phyloP scores from a whole-genome alignment of 1,140 invertebrate species.

The Drosophila melanica region DNA sequence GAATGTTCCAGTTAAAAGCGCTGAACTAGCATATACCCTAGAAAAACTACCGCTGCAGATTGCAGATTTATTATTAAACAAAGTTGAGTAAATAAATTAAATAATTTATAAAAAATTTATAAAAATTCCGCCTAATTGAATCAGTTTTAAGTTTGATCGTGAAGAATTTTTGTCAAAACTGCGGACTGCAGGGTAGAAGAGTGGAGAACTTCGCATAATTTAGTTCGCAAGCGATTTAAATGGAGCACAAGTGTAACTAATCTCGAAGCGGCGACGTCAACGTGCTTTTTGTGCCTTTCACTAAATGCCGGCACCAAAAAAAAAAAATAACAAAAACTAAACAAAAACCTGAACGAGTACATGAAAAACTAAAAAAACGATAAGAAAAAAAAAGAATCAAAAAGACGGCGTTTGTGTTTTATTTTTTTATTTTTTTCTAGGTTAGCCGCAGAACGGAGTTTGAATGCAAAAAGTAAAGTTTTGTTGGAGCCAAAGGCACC shows the following conservation, averaged over 20 bases:
- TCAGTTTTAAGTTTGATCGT: no score
- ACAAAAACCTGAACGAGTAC: slow-evolving; percentile 40
- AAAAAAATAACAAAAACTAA: slow-evolving; percentile 23
- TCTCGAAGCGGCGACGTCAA: slow-evolving; percentile 56
- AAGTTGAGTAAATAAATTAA: no score
- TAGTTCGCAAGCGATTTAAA: slow-evolving; percentile 54
- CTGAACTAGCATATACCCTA: not conserved
- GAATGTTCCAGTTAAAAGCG: not conserved
- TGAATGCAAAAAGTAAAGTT: slow-evolving; percentile 33
- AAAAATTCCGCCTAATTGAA: no score
- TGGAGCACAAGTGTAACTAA: slow-evolving; percentile 82
- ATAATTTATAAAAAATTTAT: no score
- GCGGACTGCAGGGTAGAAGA: not conserved
- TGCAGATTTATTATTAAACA: no score
- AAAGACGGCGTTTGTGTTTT: slow-evolving; percentile 14
- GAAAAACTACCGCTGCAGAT: not conserved
- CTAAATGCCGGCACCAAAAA: slow-evolving; percentile 48
- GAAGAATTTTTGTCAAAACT: no score
- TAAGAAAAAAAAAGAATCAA: slow-evolving; percentile 53
- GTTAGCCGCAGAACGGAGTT: slow-evolving; percentile 59
- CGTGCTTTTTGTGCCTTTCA: slow-evolving; percentile 70
- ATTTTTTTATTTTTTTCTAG: slow-evolving; percentile 56
- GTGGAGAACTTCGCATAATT: slow-evolving; percentile 49
- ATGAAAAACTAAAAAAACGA: slow-evolving; percentile 37
- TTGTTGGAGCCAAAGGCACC: slow-evolving; percentile 54